Evolutionary conservation across 2,113 vertebrate genomes (phyloP), one percentile per base, ranked within the genome.

Genomic region (Seriola quinqueradiata): DNA sequence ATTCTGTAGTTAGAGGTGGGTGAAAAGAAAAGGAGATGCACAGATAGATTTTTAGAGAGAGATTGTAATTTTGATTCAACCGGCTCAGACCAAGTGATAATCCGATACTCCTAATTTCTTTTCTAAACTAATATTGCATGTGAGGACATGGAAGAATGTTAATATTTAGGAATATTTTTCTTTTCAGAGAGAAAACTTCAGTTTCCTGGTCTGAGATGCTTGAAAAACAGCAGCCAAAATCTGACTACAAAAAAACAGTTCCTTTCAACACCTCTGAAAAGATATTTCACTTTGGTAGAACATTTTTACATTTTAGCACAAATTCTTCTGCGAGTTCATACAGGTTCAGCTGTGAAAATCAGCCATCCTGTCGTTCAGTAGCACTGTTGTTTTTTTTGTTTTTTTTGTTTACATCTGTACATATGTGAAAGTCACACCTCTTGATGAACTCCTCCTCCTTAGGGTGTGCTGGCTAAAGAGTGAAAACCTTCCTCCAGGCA

Each of bases 251-350:
- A 19, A 9, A 1, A 54, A 54, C 0, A 28, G 46, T 85, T 82
- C 83, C 79, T 82, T 90, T 90, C 16, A 14, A 83, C 54, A 19
- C 59, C 69, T 57, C 21, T 34, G 46, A 25, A 36, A 40, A 84
- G 60, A 81, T 12, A 57, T 67, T 76, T 77, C 77, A 82, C 84
- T 93, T 90, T 84, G 80, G 89, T 82, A 34, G 66, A 85, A 80
- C 46, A 64, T 75, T 77, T 83, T 78, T n/a, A 54, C 38, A 76
- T 77, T 80, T 90, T 69, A 82, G 70, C 64, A 67, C 48, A 44
- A 54, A 84, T 69, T 57, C 21, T 13, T 60, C 32, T 32, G 9
- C 32, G 44, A 57, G 60, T 67, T 85, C 16, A 10, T 8, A 57
- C 19, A 34, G 25, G 8, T 1, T 52, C 54, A 40, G 42, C 52